Evolutionary conservation across 2,797 vertebrate species (phyloP).

Genomic region (Steatocranus sp.): DNA sequence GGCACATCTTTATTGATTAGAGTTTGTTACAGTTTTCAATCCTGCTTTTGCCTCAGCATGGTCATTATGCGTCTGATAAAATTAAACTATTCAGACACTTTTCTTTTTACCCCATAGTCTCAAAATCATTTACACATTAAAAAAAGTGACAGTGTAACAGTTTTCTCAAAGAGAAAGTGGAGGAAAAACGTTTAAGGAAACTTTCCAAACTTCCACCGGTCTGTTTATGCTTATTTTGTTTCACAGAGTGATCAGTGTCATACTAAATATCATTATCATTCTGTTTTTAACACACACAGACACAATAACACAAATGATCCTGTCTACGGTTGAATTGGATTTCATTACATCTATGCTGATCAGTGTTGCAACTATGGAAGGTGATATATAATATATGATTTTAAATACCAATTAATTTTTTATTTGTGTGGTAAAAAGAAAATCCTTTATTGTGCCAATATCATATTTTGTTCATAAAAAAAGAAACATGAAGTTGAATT

Average conservation of each 20-base stretch:
- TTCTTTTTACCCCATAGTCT: neutral
- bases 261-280: neutral
- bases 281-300: neutral
- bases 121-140: accelerated
- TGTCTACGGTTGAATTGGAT: neutral
- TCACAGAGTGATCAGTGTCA: neutral
- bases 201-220: neutral
- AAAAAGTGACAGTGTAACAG: neutral
- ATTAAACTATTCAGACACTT: neutral
- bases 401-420: neutral
- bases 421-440: neutral
- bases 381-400: neutral
- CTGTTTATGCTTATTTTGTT: neutral
- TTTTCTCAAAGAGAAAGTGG: too few species aligned
- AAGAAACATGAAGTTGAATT: too few species aligned
- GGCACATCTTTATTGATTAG: neutral
- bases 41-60: neutral
- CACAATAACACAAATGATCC: neutral
- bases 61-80: neutral
- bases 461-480: too few species aligned
- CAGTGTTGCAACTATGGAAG: neutral
- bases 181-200: too few species aligned
- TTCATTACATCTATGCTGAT: neutral
- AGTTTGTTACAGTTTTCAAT: neutral
- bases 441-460: too few species aligned